phyloP scores from a whole-genome alignment of 1,140 invertebrate genomes.

The Drosophila quadrilineata region DNA sequence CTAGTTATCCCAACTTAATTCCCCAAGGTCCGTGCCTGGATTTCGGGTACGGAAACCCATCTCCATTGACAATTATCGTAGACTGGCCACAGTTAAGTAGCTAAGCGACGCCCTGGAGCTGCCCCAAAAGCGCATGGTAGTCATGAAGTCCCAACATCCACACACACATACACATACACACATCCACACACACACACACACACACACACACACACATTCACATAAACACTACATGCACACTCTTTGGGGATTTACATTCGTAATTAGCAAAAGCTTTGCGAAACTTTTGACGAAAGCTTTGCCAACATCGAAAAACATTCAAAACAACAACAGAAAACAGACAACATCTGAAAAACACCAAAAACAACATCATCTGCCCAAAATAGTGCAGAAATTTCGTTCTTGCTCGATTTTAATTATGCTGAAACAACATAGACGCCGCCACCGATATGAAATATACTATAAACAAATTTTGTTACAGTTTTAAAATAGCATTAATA shows the following conservation, averaged over 20 bases:
- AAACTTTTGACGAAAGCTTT: constrained; percentile 70
- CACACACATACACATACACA: background rate
- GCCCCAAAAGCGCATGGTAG: constrained; percentile 40
- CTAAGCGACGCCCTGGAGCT: constrained; percentile 13
- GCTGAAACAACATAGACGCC: no score
- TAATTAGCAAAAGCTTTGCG: constrained; percentile 73
- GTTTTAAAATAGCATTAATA: no score
- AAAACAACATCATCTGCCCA: no score
- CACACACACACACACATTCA: background rate
- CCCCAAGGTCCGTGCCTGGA: background rate
- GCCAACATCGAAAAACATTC: constrained; percentile 28
- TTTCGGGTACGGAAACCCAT: background rate
- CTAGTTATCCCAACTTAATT: constrained; percentile 36
- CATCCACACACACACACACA: constrained; percentile 8
- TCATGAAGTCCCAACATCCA: constrained; percentile 30
- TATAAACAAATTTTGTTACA: no score
- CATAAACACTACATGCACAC: background rate
- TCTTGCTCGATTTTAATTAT: no score
- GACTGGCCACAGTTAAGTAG: constrained; percentile 40
- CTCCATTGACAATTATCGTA: constrained; percentile 64
- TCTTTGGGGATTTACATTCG: constrained; percentile 71
- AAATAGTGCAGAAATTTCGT: no score
- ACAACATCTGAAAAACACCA: background rate
- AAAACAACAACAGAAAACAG: background rate
- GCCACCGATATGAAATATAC: no score